Conservation (phyloP, 2,888 invertebrate species). For the Caenorhabditis zanzibari region DNA sequence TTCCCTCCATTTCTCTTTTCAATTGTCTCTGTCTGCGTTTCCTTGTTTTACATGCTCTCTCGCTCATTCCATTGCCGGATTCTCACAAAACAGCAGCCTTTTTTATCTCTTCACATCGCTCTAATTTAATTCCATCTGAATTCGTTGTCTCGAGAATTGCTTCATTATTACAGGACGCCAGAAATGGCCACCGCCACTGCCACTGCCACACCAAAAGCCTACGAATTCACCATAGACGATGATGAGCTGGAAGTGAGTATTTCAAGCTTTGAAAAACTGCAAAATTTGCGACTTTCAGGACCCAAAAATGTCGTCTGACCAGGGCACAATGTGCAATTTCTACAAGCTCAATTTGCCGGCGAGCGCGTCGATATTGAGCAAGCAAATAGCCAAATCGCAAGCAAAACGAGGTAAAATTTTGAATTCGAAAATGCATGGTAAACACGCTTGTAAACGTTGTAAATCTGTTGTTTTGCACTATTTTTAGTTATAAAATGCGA, state of each 20-base stretch:
- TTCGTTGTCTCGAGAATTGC: neutral
- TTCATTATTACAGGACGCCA: constrained; percentile 1
- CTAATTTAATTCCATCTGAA: constrained; percentile 50
- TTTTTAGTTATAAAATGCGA: neutral
- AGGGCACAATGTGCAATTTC: constrained; percentile 62
- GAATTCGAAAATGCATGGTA: neutral
- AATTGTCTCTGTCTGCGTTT: constrained; percentile 9
- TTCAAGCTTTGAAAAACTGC: neutral
- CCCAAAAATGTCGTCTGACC: constrained; percentile 29
- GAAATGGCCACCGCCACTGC: constrained; percentile 55
- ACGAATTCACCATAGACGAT: constrained; percentile 63
- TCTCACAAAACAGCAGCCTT: neutral
- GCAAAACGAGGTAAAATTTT: constrained; percentile 58
- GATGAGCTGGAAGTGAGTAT: constrained; percentile 60
- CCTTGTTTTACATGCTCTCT: neutral
- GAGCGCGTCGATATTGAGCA: constrained; percentile 59
- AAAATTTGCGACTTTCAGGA: constrained; percentile 10
- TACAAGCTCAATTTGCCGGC: constrained; percentile 61
- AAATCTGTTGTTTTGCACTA: constrained; percentile 8
- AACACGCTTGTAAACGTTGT: neutral
- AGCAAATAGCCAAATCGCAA: constrained; percentile 65
- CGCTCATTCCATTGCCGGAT: neutral
- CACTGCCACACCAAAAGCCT: constrained; percentile 29
- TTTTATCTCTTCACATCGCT: constrained; percentile 49
- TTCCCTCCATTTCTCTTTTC: neutral